A percentile compares a stretch with the other conserved stretches of the same genome.
Conservation (phyloP, 1,140 invertebrate species). For the Galleria mellonella region DNA sequence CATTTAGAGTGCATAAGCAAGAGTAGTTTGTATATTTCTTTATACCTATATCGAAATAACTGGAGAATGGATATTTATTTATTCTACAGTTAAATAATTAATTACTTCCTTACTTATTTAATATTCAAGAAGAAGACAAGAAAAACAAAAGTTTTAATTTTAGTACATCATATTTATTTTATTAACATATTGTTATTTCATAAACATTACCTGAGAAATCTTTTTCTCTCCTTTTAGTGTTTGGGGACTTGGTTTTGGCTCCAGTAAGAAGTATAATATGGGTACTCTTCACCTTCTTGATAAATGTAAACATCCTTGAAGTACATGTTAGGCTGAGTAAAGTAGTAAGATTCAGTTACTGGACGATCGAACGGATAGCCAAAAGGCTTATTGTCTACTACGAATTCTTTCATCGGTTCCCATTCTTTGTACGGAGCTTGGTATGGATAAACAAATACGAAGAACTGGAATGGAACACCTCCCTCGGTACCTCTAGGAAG, state of each 20-base stretch:
- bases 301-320: constrained; percentile 79
- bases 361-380: constrained; percentile 82
- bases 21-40: too few species aligned
- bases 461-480: constrained; percentile 79
- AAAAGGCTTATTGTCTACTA: constrained; percentile 72
- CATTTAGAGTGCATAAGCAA: too few species aligned
- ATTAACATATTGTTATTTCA: too few species aligned
- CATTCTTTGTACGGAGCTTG: constrained; percentile 21
- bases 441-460: constrained; percentile 78
- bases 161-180: too few species aligned
- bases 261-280: not conserved
- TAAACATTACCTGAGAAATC: not conserved
- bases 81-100: too few species aligned
- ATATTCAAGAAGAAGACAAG: not conserved
- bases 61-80: too few species aligned
- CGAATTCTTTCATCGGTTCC: constrained; percentile 30
- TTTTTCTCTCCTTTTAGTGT: constrained; percentile 36
- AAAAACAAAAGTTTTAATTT: not conserved
- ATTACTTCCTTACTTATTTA: too few species aligned
- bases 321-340: constrained; percentile 79
- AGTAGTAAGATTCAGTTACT: constrained; percentile 68
- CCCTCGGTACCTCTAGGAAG: constrained; percentile 80
- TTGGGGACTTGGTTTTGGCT: constrained; percentile 19
- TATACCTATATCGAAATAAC: too few species aligned
- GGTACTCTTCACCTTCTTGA: constrained; percentile 74